Evolutionary conservation across 2,797 vertebrate species (phyloP), one percentile per base, ranked within the genome.

Genomic region (Zenarchopterus dispar): DNA sequence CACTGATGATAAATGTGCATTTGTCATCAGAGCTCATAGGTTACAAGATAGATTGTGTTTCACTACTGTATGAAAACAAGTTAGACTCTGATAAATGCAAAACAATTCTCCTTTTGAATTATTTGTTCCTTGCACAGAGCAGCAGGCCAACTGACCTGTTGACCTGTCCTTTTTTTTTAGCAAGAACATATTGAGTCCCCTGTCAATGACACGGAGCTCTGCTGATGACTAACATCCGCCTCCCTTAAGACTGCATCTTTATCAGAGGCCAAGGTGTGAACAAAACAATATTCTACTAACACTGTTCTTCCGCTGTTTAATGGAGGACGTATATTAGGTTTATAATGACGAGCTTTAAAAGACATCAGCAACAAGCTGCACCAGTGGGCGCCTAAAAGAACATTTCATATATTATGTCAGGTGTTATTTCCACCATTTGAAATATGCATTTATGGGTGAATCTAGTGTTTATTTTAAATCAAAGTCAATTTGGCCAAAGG

Each of bases 211-310:
- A 62, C 76, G 64, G 46, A 3, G 55, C 75, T 59, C 65, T 0
- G 67, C 56, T 87, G 87, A 89, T 87, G 55, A 78, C 72, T 17
- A 8, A 53, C 80, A 80, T 81, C 79, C 78, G 78, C 73, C 78
- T 69, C 67, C 52, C 44, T 52, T 48, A 11, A 73, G 78, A 82
- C 41, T 77, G 70, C 50, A 48, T 77, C 69, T 79, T 70, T 81
- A 75, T 67, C 68, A 77, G 76, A 65, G 75, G 84, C 72, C 75
- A 84, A 70, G 65, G 79, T 87, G 80, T 61, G 69, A 68, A 53
- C 54, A 87, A 86, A 90, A 87, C 88, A 90, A 91, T 85, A 84
- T 88, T 55, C 50, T 50, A 8, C 75, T 88, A 90, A 91, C 80
- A 58, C 41, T 70, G 76, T 59, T 77, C 67, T 89, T 92, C 91